Base-by-base conservation (phyloP, 1,140 invertebrate genomes). In the Catajapyx aquilonaris region DNA sequence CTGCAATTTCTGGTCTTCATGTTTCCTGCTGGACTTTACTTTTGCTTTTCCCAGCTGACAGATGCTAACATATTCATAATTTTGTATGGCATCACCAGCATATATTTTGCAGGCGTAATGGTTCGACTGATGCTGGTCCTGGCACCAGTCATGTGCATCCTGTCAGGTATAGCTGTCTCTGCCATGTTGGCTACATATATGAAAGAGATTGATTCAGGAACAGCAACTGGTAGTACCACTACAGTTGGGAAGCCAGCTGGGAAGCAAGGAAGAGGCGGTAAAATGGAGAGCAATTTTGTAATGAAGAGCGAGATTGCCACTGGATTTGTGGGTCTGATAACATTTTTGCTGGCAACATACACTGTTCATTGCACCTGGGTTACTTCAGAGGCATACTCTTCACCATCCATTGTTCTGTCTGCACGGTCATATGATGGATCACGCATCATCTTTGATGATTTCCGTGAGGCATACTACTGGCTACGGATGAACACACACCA, bases 341-440 rank as follows among this genome's bases (percentile, higher is more conserved):
- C 76, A 20, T 61, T 79, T 20, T 70, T 96, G 52, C 68, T 96
- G 20, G 68, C 88, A 17, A 84, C 81, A 13, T 96, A 96, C 56
- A 88, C 86, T 32, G 71, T 88, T 51, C 93, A 97, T 56, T 97
- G 90, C 59, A 93, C 86, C n/a, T 96, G 91, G 91, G 91, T 96
- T 1, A 96, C 91, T n/a, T 88, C 85, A 4, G 88, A 95, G 61
- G 91, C 91, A 2, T 96, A 97, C 65, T 93, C 86, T 44, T 91
- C 85, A 43, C 93, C 93, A 1, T 91, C 85, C 46, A 96, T 97
- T 54, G 91, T 96, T 19, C 64, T 97, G 10, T 91, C 88, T n/a
- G 90, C 88, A 13, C 65, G 86, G 33, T 80, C 81, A 23, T 84
- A 90, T 42, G 88, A 95, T 55, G 90, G 90, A 11, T 81, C 84